A percentile compares a stretch with the other conserved stretches of the same genome.
These are phyloP conservation scores for Odontothrips loti DNA, from an alignment of 2,888 invertebrate species.

Conservation along the genomic window DNA sequence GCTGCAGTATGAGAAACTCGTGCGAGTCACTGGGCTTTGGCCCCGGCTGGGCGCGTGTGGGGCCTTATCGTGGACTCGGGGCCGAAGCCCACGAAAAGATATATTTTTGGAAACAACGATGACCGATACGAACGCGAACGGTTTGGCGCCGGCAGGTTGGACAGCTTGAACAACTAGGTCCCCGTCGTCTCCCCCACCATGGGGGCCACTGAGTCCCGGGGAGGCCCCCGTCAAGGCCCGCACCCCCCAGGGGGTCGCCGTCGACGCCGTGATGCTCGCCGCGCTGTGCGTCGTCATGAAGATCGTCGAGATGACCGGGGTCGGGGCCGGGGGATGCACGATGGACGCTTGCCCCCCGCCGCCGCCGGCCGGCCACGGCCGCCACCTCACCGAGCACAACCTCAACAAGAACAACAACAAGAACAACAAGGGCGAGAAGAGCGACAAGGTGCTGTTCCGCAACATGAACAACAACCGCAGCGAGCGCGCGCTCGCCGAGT, in stretches of 20 bases:
- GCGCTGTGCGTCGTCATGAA: slow-evolving; percentile 19
- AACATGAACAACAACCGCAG: neutral
- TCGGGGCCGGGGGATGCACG: neutral
- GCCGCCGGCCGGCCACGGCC: neutral
- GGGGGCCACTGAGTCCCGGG: neutral
- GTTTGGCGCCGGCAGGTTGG: no score
- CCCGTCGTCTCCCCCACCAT: neutral
- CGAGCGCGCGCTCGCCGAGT: neutral
- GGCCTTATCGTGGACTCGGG: no score
- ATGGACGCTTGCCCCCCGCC: slow-evolving; percentile 4
- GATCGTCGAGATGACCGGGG: slow-evolving; percentile 23
- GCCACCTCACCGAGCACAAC: slow-evolving; percentile 2
- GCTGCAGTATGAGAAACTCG: no score
- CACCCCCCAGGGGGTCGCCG: neutral
- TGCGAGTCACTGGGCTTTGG: no score
- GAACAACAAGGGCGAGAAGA: neutral
- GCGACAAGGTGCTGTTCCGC: neutral
- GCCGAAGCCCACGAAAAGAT: no score
- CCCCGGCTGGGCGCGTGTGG: no score
- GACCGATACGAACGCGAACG: no score
- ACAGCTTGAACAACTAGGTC: no score
- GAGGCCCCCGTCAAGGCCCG: neutral
- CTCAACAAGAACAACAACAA: neutral
- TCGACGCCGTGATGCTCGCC: neutral
- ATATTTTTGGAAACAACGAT: no score